Percentiles rank a stretch among this genome's conserved stretches.
Conservation (phyloP, 2,113 vertebrate species). For the Cardinalis cardinalis region DNA sequence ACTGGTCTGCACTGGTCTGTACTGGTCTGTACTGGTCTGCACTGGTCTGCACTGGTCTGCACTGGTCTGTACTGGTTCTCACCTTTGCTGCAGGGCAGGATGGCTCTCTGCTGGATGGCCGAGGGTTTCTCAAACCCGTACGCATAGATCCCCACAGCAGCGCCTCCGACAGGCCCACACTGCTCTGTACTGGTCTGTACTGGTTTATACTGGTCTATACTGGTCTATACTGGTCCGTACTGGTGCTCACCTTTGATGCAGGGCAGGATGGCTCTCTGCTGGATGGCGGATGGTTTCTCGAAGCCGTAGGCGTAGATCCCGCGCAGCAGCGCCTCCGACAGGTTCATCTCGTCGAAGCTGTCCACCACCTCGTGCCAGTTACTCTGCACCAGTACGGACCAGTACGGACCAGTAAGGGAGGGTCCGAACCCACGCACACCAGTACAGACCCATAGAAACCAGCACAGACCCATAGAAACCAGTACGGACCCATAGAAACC, state of each 20-base stretch:
- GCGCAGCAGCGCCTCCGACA: not conserved
- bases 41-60: no score
- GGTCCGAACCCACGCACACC: no score
- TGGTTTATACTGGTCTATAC: no score
- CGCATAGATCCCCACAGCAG: not conserved
- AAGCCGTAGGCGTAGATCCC: not conserved
- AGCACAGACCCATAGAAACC: no score
- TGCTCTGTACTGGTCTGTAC: no score
- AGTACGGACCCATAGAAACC: no score
- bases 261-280: not conserved
- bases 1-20: no score
- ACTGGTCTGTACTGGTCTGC: no score
- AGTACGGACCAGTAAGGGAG: accelerated
- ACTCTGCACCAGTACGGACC: not conserved
- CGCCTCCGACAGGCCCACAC: not conserved
- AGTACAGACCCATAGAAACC: no score
- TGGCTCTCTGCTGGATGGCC: not conserved
- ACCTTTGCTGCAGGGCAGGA: not conserved
- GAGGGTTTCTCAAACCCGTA: not conserved
- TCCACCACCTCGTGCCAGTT: not conserved
- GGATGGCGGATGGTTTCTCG: not conserved
- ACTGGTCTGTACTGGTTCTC: no score
- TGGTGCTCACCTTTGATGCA: not conserved
- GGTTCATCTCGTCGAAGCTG: not conserved
- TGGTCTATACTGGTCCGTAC: no score